Percentiles rank a stretch among this genome's conserved stretches.
phyloP scores from a whole-genome alignment of 2,888 invertebrate species.

The Synanthedon andrenaeformis region DNA sequence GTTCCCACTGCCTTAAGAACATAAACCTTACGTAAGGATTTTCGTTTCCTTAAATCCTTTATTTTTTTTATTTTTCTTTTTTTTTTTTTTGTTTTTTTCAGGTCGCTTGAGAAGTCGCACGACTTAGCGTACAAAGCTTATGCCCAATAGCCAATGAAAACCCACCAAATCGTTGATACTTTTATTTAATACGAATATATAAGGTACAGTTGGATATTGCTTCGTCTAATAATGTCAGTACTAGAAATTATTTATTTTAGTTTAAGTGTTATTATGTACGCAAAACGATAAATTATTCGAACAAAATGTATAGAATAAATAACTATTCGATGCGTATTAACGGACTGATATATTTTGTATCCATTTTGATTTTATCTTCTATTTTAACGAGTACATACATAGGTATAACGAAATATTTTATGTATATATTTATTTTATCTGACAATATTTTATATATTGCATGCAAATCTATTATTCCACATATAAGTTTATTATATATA shows the following conservation, averaged over 20 bases:
- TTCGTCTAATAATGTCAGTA: neutral
- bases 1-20: too few relatives aligned
- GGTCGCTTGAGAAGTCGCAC: constrained; percentile 62
- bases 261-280: neutral
- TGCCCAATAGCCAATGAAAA: constrained; percentile 38
- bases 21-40: too few relatives aligned
- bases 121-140: constrained; percentile 74
- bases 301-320: neutral
- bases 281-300: neutral
- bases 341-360: neutral
- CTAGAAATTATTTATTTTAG: neutral
- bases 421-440: too few relatives aligned
- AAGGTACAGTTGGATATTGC: constrained; percentile 7
- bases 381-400: neutral
- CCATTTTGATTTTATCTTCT: neutral
- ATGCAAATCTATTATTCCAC: too few relatives aligned
- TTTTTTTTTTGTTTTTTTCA: constrained; percentile 26
- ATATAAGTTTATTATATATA: too few relatives aligned
- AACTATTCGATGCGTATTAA: neutral
- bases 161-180: constrained; percentile 27
- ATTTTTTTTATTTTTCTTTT: constrained; percentile 19
- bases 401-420: neutral
- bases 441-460: too few relatives aligned
- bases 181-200: constrained; percentile 11
- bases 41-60: neutral